phyloP scores from a whole-genome alignment of 2,888 invertebrate genomes.

The Acrobasis suavella region DNA sequence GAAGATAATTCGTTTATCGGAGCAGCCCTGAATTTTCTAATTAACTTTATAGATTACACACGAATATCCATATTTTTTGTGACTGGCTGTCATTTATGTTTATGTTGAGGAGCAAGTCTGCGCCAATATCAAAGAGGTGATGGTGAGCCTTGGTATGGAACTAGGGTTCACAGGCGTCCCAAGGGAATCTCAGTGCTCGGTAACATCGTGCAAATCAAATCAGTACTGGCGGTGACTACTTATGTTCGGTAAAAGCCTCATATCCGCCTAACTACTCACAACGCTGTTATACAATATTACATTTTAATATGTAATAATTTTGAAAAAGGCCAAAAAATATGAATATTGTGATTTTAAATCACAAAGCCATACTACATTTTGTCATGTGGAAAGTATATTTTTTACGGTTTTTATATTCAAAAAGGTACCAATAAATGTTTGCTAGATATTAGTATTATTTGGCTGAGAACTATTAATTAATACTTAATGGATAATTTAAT shows the following conservation, averaged over 20 bases:
- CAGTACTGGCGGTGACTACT: conserved; percentile 49
- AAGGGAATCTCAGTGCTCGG: conserved; percentile 39
- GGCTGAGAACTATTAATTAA: not conserved
- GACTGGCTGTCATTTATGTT: conserved; percentile 77
- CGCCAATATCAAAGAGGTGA: conserved; percentile 43
- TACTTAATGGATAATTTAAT: not conserved
- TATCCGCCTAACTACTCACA: conserved; percentile 46
- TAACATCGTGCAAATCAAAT: conserved; percentile 60
- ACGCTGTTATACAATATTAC: not conserved
- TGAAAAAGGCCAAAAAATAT: conserved; percentile 67
- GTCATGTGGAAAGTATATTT: not conserved
- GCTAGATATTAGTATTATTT: too few relatives aligned
- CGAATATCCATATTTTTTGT: conserved; percentile 81
- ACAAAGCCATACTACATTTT: conserved; percentile 22
- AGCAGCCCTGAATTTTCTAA: conserved; percentile 29
- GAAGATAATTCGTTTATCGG: conserved; percentile 43
- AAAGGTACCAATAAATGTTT: too few relatives aligned
- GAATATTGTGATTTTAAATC: conserved; percentile 63
- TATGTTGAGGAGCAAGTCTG: conserved; percentile 45
- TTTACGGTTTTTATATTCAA: not conserved
- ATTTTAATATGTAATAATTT: conserved; percentile 1
- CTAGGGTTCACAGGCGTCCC: conserved; percentile 21
- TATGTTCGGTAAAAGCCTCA: conserved; percentile 39
- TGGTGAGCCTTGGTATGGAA: conserved; percentile 29
- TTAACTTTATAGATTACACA: conserved; percentile 31